Evolutionary conservation across 1,140 invertebrate species (phyloP), one percentile per base, ranked within the genome.

Genomic region (Argopecten irradians): DNA sequence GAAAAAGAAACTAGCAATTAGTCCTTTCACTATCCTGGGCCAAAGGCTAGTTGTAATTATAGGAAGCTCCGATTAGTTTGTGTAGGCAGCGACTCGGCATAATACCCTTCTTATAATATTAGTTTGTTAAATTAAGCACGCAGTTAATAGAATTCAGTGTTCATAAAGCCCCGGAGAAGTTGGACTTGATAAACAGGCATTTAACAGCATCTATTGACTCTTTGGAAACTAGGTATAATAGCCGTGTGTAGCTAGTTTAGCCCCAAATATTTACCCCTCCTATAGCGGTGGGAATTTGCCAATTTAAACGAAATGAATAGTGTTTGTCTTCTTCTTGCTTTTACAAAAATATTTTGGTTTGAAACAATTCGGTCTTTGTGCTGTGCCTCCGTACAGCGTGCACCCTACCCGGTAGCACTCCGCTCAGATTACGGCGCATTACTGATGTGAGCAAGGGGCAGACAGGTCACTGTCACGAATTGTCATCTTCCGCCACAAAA

Each of bases 261-360:
- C 86, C 34, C 82, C 36, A 35, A 39, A 36, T n/a, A 83, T 83
- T 83, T 41, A 39, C 82, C 32, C 83, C 36, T 71, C 82, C 35
- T 41, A 34, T 87, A 35, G 22, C 86, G 34, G 86, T 87, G 86
- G 86, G 86, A 87, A 87, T 87, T 87, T 39, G 86, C 82, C 39
- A 83, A 43, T 87, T n/a, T 39, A 87, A n/a, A 83, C 41, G 86
- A 87, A 87, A 87, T 87, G 86, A 87, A 87, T 87, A 87, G 86
- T 87, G 86, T 87, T 87, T 87, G 36, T 36, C 82, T 82, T 36
- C 35, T 86, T 43, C 46, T 82, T 28, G 33, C 86, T 86, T 86
- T 84, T 36, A 86, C 55, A 82, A 86, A 86, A 86, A 82, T 82
- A 55, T 86, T 82, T 35, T 82, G 34, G 82, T 86, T 82, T 86